phyloP scores from a whole-genome alignment of 2,888 invertebrate genomes.

The Alloplasta piceator region DNA sequence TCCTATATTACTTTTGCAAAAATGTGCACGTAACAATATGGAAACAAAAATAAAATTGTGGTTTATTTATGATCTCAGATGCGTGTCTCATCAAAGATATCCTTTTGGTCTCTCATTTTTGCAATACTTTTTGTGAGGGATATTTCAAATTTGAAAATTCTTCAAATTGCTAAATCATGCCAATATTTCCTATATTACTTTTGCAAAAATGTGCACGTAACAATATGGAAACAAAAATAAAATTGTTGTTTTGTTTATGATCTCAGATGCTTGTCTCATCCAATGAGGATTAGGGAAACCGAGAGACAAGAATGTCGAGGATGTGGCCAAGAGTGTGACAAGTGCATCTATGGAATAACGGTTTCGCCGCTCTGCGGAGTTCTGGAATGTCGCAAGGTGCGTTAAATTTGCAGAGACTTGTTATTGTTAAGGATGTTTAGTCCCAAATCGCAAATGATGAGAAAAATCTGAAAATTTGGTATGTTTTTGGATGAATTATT shows the following conservation, averaged over 20 bases:
- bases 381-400: constrained; percentile 74
- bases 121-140: too few relatives aligned
- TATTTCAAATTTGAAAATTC: not conserved
- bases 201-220: not conserved
- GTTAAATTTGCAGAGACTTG: not conserved
- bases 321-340: constrained; percentile 73
- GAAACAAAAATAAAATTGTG: constrained; percentile 1
- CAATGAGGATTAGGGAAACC: constrained; percentile 70
- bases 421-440: too few relatives aligned
- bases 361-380: constrained; percentile 72
- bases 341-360: constrained; percentile 73
- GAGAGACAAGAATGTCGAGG: constrained; percentile 68
- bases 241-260: constrained; percentile 5
- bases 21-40: not conserved
- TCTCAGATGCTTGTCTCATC: constrained; percentile 70
- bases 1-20: not conserved
- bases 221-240: not conserved
- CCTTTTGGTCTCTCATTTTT: too few relatives aligned
- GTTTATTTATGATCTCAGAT: constrained; percentile 59
- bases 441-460: too few relatives aligned
- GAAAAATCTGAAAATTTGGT: too few relatives aligned
- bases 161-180: too few relatives aligned
- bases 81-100: constrained; percentile 10
- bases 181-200: not conserved
- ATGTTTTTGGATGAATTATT: too few relatives aligned